These are phyloP conservation scores for Bostrychus sinensis DNA, from an alignment of 2,113 vertebrate genomes.

Conservation along the genomic window DNA sequence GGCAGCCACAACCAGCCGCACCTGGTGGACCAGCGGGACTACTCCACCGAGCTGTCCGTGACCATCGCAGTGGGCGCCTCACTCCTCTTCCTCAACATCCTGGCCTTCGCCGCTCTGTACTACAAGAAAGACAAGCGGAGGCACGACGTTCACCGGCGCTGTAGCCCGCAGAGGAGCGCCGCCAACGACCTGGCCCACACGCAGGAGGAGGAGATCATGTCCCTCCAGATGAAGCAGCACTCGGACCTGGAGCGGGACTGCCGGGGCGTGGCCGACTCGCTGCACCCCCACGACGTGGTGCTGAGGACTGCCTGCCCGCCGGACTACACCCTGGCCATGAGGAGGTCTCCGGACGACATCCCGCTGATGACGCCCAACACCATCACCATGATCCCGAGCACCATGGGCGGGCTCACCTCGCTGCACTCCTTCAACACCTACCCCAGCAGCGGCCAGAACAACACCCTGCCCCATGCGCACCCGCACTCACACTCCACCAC, in stretches of 20 bases:
- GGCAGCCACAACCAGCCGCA: constrained; percentile 94
- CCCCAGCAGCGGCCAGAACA: constrained; percentile 96
- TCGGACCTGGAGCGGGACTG: constrained; percentile 97
- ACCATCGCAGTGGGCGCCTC: constrained; percentile 98
- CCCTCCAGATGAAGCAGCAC: constrained; percentile 99
- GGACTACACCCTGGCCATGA: constrained; percentile 98
- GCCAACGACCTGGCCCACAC: constrained; percentile 95
- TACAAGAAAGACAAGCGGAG: constrained; percentile 99
- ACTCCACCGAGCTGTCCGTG: constrained; percentile 96
- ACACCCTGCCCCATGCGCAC: constrained; percentile 94
- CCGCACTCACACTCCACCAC: constrained; percentile 99
- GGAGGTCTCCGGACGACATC: constrained; percentile 97
- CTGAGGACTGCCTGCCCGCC: constrained; percentile 97
- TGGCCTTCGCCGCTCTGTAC: constrained; percentile 96
- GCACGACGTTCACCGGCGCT: constrained; percentile 94
- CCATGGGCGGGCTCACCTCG: constrained; percentile 93
- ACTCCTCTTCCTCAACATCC: constrained; percentile 95
- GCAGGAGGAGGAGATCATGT: constrained; percentile 99
- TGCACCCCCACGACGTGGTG: constrained; percentile 96
- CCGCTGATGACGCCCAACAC: constrained; percentile 99
- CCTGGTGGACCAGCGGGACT: constrained; percentile 96
- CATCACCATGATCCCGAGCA: constrained; percentile 98
- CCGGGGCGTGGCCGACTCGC: constrained; percentile 81
- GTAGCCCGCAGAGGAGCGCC: constrained; percentile 92
- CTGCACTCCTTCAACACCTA: constrained; percentile 97